Conservation (phyloP, 2,797 vertebrate genomes). For the Pipistrellus nathusii region DNA sequence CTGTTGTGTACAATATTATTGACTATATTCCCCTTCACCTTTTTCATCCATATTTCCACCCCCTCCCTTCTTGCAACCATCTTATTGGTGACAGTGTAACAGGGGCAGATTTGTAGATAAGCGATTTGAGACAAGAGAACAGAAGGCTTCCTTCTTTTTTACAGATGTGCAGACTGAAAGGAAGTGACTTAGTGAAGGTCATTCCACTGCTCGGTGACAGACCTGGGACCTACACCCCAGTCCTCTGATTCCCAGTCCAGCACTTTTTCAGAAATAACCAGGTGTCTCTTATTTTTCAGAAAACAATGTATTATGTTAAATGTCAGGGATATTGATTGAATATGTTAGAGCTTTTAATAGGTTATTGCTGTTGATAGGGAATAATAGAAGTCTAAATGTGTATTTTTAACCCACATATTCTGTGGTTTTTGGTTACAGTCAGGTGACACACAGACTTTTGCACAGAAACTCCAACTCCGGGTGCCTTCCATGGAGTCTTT, state of each 20-base stretch:
- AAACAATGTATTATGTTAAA: not conserved
- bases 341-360: slow-evolving; percentile 26
- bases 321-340: not conserved
- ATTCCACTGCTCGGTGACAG: not conserved
- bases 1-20: not conserved
- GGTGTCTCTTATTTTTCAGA: slow-evolving; percentile 13
- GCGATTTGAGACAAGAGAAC: not conserved
- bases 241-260: not conserved
- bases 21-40: not conserved
- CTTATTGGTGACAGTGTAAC: not conserved
- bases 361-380: not conserved
- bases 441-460: slow-evolving; percentile 91
- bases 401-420: not conserved
- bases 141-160: not conserved
- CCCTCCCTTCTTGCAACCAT: not conserved
- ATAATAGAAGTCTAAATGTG: not conserved
- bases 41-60: too few relatives aligned
- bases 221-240: not conserved
- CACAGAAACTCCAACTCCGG: slow-evolving; percentile 95
- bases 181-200: not conserved
- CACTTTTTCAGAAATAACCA: not conserved
- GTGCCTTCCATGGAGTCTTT: slow-evolving; percentile 97
- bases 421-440: slow-evolving; percentile 86
- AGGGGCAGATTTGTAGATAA: not conserved
- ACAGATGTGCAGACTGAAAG: not conserved